These are phyloP conservation scores for Urocyon cinereoargenteus DNA, from an alignment of 2,797 vertebrate genomes.

Conservation along the genomic window DNA sequence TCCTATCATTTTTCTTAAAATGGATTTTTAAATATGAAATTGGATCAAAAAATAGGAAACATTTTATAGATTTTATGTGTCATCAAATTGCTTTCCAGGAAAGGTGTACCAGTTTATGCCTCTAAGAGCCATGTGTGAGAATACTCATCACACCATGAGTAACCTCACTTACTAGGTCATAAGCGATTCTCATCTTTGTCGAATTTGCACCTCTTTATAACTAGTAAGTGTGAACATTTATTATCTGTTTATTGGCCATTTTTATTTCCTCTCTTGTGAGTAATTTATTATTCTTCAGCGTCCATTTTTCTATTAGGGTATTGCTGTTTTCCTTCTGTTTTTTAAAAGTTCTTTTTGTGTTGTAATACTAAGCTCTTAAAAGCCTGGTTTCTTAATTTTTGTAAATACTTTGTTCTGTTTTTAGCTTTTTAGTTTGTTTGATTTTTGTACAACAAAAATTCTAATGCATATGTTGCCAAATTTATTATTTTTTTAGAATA, in stretches of 20 bases:
- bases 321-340: background rate
- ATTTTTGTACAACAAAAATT: background rate
- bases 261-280: conserved; percentile 28
- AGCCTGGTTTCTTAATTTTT: background rate
- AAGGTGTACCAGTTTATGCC: background rate
- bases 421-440: conserved; percentile 25
- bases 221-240: background rate
- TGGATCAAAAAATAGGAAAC: background rate
- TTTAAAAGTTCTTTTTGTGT: conserved; percentile 3
- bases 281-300: conserved; percentile 2
- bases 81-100: background rate
- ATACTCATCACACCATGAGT: background rate
- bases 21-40: conserved; percentile 40
- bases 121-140: background rate
- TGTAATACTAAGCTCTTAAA: conserved; percentile 18
- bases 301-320: background rate
- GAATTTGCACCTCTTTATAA: background rate
- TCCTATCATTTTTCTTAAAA: conserved; percentile 23
- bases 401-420: background rate
- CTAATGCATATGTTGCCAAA: conserved; percentile 23
- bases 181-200: background rate
- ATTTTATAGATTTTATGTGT: background rate
- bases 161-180: background rate
- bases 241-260: background rate
- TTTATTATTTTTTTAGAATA: conserved; percentile 27